Percentiles rank a stretch among this genome's conserved stretches.
These are phyloP conservation scores for Hypanus sabinus DNA, from an alignment of 2,113 vertebrate species.

Conservation along the genomic window DNA sequence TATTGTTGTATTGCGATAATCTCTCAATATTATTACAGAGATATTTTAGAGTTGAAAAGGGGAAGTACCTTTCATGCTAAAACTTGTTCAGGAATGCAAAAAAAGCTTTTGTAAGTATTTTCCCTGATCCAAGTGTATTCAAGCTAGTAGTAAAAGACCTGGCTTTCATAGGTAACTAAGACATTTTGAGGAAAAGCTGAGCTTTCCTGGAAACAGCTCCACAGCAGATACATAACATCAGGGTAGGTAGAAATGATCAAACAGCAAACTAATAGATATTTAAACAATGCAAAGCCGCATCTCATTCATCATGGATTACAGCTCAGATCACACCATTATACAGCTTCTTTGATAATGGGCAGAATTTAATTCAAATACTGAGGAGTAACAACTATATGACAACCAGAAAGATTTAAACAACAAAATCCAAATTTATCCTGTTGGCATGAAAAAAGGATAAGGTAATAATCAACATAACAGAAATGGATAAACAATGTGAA, in stretches of 20 bases:
- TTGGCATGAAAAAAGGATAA: neutral
- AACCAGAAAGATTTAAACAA: constrained; percentile 1
- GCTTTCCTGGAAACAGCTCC: neutral
- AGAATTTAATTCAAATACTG: neutral
- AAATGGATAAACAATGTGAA: neutral
- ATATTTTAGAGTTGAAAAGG: neutral
- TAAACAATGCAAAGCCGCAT: neutral
- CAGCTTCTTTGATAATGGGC: neutral
- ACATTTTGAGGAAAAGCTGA: neutral
- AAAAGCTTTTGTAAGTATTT: neutral
- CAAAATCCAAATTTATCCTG: neutral
- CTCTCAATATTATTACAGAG: too few species aligned
- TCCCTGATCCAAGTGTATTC: neutral
- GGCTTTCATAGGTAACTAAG: neutral
- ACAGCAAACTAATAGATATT: neutral
- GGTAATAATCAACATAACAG: neutral
- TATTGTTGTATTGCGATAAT: neutral
- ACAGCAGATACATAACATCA: neutral
- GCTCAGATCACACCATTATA: neutral
- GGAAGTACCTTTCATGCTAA: neutral
- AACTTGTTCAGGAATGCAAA: constrained; percentile 9
- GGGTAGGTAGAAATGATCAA: neutral
- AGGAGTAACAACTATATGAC: neutral
- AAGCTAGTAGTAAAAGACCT: neutral
- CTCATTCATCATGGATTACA: neutral